A percentile compares a stretch with the other conserved stretches of the same genome.
phyloP scores from a whole-genome alignment of 37 sponge, comb jelly and placozoan species.

The Chondrosia reniformis region DNA sequence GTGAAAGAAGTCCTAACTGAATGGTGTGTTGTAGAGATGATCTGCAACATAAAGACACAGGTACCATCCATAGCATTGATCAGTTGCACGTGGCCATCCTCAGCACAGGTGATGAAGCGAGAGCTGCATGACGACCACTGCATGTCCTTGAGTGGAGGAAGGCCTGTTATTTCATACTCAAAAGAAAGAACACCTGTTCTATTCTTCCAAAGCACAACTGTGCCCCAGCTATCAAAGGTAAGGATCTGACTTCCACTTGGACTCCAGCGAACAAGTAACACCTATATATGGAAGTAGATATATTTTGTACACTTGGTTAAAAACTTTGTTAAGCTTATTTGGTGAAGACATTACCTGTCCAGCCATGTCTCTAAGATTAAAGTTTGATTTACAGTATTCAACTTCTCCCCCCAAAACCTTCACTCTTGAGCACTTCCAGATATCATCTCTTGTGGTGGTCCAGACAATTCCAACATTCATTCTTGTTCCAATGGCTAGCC shows the following conservation, averaged over 20 bases:
- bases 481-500: slow-evolving; percentile 34
- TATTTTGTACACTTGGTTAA: too few relatives aligned
- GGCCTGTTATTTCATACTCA: not conserved
- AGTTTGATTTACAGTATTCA: slow-evolving; percentile 14
- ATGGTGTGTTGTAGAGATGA: slow-evolving; percentile 9
- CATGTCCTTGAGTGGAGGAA: slow-evolving; percentile 26
- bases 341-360: slow-evolving; percentile 52
- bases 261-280: slow-evolving; percentile 32
- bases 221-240: slow-evolving; percentile 49
- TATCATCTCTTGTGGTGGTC: not conserved
- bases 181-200: slow-evolving; percentile 34
- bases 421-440: not conserved
- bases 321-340: not conserved
- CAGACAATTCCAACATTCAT: slow-evolving; percentile 27
- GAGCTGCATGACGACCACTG: slow-evolving; percentile 45
- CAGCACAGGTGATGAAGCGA: slow-evolving; percentile 21
- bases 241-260: slow-evolving; percentile 23
- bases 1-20: slow-evolving; percentile 10
- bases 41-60: slow-evolving; percentile 22
- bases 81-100: slow-evolving; percentile 27
- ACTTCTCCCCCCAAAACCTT: not conserved
- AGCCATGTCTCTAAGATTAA: slow-evolving; percentile 31
- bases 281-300: slow-evolving; percentile 4
- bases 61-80: slow-evolving; percentile 5
- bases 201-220: slow-evolving; percentile 43